Conservation (phyloP, 2,113 vertebrate species). For the Dasyurus viverrinus region DNA sequence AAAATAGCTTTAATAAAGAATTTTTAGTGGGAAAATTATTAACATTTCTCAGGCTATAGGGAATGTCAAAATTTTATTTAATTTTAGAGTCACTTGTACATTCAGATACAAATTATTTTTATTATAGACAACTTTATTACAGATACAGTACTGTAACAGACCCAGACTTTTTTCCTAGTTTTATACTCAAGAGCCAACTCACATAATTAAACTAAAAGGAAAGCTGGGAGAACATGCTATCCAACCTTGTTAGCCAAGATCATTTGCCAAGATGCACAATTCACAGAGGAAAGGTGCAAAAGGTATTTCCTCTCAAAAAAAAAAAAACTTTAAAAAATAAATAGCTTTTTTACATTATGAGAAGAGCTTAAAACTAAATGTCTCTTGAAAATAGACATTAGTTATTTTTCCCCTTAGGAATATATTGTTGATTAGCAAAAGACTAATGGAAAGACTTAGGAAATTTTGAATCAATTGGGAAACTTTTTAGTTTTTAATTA, state of each 20-base stretch:
- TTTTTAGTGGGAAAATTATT: conserved; percentile 39
- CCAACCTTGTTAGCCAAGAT: conserved; percentile 27
- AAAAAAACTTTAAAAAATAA: conserved; percentile 31
- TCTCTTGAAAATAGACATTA: conserved; percentile 35
- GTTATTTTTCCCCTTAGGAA: conserved; percentile 42
- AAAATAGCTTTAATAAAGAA: conserved; percentile 45
- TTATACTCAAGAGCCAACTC: conserved; percentile 21
- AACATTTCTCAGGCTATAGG: conserved; percentile 20
- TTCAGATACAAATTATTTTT: not conserved
- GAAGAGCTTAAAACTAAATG: conserved; percentile 29
- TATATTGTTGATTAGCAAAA: not conserved
- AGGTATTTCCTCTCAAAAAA: conserved; percentile 20
- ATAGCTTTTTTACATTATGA: not conserved
- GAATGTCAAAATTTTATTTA: conserved; percentile 22
- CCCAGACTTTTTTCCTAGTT: not conserved
- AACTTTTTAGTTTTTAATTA: not conserved
- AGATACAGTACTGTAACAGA: conserved; percentile 5
- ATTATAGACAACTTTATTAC: not conserved
- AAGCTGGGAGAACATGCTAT: not conserved
- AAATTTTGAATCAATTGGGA: not conserved
- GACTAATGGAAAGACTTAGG: not conserved
- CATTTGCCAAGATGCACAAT: conserved; percentile 22
- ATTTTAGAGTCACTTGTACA: conserved; percentile 17
- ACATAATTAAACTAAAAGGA: conserved; percentile 21
- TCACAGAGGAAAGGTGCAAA: conserved; percentile 2